These are phyloP conservation scores for Phrynosoma platyrhinos DNA, from an alignment of 2,113 vertebrate genomes.

Conservation along the genomic window DNA sequence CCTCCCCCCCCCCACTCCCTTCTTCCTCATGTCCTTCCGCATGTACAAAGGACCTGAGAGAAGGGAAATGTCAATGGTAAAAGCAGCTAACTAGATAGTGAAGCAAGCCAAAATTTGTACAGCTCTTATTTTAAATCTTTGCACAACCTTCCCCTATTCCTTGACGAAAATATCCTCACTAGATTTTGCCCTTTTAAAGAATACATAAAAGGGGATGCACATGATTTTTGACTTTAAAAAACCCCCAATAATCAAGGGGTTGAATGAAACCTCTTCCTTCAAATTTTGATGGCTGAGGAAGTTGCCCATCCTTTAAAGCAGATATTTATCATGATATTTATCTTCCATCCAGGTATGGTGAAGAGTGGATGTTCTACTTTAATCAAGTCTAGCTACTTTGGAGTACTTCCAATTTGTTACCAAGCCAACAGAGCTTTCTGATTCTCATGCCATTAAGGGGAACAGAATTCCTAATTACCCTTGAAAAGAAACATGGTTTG, in stretches of 20 bases:
- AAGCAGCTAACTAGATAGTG: background rate
- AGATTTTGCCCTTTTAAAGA: background rate
- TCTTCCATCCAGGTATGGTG: background rate
- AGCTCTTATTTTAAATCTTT: background rate
- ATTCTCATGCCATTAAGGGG: slow-evolving; percentile 49
- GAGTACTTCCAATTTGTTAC: slow-evolving; percentile 36
- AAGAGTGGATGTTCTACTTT: slow-evolving; percentile 22
- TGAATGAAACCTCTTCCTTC: background rate
- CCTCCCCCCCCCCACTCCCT: no score
- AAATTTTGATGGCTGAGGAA: background rate
- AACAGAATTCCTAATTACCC: slow-evolving; percentile 21
- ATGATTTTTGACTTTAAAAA: background rate
- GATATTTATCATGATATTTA: background rate
- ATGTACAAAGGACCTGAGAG: background rate
- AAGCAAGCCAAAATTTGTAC: background rate
- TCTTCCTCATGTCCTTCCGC: background rate
- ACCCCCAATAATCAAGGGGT: background rate
- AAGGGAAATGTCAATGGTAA: background rate
- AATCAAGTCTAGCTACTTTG: slow-evolving; percentile 11
- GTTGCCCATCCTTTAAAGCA: background rate
- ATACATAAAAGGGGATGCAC: no score
- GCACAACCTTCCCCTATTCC: background rate
- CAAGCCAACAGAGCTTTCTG: slow-evolving; percentile 38
- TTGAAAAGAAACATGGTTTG: slow-evolving; percentile 58
- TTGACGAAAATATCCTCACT: background rate